Base-by-base conservation (phyloP, 2,113 vertebrate genomes). In the Pelecanoides urinatrix region DNA sequence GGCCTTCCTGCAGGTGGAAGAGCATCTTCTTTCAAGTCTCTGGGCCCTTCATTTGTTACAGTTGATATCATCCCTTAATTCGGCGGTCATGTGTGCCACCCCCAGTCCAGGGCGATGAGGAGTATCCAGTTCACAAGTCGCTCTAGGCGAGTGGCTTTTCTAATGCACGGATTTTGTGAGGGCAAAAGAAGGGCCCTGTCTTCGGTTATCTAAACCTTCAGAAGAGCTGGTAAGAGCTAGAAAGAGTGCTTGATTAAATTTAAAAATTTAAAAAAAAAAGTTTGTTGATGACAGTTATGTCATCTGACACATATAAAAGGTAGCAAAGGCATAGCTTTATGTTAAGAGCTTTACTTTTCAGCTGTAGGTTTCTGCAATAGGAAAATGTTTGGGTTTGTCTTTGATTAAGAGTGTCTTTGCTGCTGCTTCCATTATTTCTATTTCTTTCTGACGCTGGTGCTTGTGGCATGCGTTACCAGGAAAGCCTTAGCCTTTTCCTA, bases 1-100 rank as follows among this genome's bases (percentile, higher is more conserved):
- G 19, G 8, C 71, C 78, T 94, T 93, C 52, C 92, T 19, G 53
- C 94, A 93, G 75, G 65, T 42, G n/a, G 52, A 29, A 53, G n/a
- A 63, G 74, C 86, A 65, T 74, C 88, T 78, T 59, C 96, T 98
- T 97, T 97, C 91, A 97, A 91, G 94, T 84, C 22, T 23, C 80
- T 1, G 1, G 18, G 38, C 88, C 78, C 89, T 82, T 94, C 32
- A 1, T 96, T 80, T 55, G 95, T 97, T 91, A 81, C 90, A 96
- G 79, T 52, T 80, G 93, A 95, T 88, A 42, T 92, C 79, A 10
- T 44, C 95, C 34, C 86, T 81, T 55, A 23, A 55, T 32, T 75
- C 29, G 2, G 45, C 27, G 1, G 2, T 3, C 1, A 5, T 13
- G 22, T 4, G 6, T 75, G 91, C 93, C 94, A 80, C 93, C 94